Conservation (phyloP, 2,113 vertebrate species). For the Myotis yumanensis region DNA sequence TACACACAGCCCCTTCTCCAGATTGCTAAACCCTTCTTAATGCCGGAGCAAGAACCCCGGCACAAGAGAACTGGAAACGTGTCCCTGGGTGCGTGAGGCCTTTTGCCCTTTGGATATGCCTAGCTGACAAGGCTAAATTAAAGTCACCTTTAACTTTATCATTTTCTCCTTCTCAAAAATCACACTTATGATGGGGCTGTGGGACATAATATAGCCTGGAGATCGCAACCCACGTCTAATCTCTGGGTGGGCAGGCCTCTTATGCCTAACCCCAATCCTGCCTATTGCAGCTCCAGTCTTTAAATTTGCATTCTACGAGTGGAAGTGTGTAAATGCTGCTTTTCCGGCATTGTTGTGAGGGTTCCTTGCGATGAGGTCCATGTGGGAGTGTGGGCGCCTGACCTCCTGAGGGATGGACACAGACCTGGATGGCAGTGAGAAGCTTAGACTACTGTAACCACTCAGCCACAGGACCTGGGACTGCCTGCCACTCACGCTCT, state of each 20-base stretch:
- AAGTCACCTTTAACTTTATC: not conserved
- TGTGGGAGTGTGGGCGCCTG: not conserved
- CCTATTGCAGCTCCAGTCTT: not conserved
- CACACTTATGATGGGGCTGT: not conserved
- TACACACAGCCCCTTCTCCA: too few relatives aligned
- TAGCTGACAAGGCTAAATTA: not conserved
- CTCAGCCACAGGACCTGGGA: not conserved
- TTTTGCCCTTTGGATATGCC: not conserved
- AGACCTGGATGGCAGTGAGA: not conserved
- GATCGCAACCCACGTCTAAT: constrained; percentile 1
- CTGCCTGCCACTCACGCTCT: not conserved
- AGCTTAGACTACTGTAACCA: not conserved
- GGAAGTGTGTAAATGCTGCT: not conserved
- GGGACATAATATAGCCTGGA: not conserved
- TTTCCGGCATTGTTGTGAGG: not conserved
- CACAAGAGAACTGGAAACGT: not conserved
- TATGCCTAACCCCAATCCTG: not conserved
- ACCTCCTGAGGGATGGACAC: not conserved
- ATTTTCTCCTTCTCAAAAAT: constrained; percentile 8
- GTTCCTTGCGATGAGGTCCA: not conserved
- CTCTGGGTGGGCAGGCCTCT: not conserved
- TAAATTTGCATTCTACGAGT: not conserved
- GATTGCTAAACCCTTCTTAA: too few relatives aligned
- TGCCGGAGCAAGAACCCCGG: too few relatives aligned
- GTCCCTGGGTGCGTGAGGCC: not conserved